Evolutionary conservation across 1,140 invertebrate genomes (phyloP).

Genomic region (Lepidostoma basale): DNA sequence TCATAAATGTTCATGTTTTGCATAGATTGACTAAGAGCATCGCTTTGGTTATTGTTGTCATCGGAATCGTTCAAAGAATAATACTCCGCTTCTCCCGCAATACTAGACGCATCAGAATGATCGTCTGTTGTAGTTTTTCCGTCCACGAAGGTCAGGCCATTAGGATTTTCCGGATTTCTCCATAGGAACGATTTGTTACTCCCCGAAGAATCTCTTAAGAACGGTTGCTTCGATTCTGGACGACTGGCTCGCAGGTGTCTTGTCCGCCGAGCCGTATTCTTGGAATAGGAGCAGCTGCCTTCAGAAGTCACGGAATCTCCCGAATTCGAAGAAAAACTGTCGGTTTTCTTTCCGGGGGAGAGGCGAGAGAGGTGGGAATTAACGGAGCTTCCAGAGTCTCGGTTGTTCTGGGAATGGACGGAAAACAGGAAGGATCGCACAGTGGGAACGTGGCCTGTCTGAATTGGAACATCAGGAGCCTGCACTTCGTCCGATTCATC

Average conservation of each 20-base stretch:
- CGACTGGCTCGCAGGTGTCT: no score
- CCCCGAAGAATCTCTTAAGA: not conserved
- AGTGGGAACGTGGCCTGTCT: not conserved
- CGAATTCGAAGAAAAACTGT: constrained; percentile 12
- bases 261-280: not conserved
- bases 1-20: constrained; percentile 1
- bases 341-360: constrained; percentile 1
- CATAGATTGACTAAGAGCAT: not conserved
- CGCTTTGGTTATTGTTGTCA: constrained; percentile 10
- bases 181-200: not conserved
- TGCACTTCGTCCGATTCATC: not conserved
- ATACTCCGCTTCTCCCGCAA: not conserved
- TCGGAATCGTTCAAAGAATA: not conserved
- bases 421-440: not conserved
- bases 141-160: not conserved
- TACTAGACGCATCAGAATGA: not conserved
- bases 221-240: not conserved
- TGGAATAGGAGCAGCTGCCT: not conserved
- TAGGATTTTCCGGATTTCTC: not conserved
- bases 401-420: not conserved
- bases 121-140: constrained; percentile 2
- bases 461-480: not conserved
- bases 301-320: not conserved
- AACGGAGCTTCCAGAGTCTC: constrained; percentile 2
- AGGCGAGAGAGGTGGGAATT: constrained; percentile 4